Evolutionary conservation across 2,797 vertebrate species (phyloP), one percentile per base, ranked within the genome.

Genomic region (Diplodus puntazzo): DNA sequence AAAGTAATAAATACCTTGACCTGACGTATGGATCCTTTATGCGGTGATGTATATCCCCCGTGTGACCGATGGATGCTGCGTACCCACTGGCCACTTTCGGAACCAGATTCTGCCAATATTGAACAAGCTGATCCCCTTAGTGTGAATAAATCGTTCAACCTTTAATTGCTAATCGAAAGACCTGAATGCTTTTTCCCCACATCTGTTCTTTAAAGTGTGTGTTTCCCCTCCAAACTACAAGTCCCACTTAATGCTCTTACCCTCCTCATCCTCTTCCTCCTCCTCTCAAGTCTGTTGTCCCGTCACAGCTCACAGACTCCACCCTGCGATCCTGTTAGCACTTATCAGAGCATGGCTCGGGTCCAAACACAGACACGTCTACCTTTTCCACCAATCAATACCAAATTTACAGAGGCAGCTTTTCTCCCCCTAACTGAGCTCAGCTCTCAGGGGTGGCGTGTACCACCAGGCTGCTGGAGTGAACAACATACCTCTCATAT

Each of bases 251-350:
- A 81, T 73, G 66, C 55, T 60, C 39, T 18, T 17, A 42, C 52
- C 65, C 46, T 75, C 59, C 78, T 66, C 68, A 11, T 86, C 71
- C 12, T 86, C 71, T 12, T 75, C 49, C 54, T 83, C 79, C 71
- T 78, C 43, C 77, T 67, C 72, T 77, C 70, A 48, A 34, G 75
- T 84, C 79, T 79, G 83, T 85, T 75, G 87, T 83, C 80, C 79
- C 27, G 72, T 91, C 83, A 89, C 86, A 82, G 76, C 75, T 88
- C 84, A 74, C 75, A 80, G 82, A 85, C 77, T 85, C 88, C 79
- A 69, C 81, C 83, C 79, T 23, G 75, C 68, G 21, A 92, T 90
- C 89, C 85, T 90, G 89, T 92, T 91, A 93, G 89, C 54, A 80
- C 79, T 88, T 76, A 92, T 90, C 81, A 81, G 89, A 87, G 88